These are phyloP conservation scores for Aplodontia rufa DNA, from an alignment of 2,113 vertebrate species.

Conservation along the genomic window DNA sequence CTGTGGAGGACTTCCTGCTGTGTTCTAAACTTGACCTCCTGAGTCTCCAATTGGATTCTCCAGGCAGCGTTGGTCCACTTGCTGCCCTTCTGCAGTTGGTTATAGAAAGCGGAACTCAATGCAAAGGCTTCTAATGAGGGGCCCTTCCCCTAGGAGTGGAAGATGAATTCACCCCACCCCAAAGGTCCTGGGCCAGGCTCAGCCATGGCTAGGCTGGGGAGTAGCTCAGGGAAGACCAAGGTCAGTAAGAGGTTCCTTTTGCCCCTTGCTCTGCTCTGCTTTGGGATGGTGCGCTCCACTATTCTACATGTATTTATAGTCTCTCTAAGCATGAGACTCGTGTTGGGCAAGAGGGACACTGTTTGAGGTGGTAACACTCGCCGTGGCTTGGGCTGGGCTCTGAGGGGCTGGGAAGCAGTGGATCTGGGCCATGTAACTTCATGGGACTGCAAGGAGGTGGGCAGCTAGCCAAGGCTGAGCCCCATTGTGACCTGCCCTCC, in stretches of 20 bases:
- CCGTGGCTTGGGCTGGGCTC: neutral
- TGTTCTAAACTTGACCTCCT: neutral
- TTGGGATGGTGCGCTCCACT: neutral
- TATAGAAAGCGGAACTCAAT: neutral
- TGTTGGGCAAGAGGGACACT: neutral
- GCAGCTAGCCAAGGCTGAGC: neutral
- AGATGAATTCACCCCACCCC: neutral
- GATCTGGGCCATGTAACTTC: neutral
- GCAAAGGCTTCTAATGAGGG: neutral
- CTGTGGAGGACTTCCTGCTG: neutral
- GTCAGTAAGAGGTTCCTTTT: neutral
- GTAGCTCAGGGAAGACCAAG: neutral
- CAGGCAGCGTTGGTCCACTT: rapidly evolving
- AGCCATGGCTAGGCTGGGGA: no score
- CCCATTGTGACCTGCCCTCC: neutral
- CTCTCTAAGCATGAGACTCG: neutral
- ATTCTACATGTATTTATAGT: neutral
- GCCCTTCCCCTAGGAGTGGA: no score
- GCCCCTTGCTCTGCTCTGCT: neutral
- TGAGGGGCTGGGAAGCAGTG: neutral
- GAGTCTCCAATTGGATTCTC: neutral
- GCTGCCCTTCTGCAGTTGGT: neutral
- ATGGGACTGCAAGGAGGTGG: neutral
- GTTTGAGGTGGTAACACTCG: no score
- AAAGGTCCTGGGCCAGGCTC: neutral